Evolutionary conservation across 2,113 vertebrate genomes (phyloP).

Genomic region (human (Homo sapiens)): DNA sequence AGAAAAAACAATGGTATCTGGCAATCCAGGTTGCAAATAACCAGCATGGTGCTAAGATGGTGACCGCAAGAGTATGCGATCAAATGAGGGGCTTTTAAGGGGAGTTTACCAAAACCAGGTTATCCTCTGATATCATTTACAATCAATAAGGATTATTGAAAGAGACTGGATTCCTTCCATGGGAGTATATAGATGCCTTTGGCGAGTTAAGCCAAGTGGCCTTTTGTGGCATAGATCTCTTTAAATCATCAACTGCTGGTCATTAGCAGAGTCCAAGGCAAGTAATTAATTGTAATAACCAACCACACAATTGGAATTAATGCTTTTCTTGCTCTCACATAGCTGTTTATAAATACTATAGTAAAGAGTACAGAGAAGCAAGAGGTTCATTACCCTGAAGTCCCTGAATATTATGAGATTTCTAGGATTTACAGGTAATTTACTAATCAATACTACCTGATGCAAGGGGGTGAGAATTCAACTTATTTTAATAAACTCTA

Average conservation of each 20-base stretch:
- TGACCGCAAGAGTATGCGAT: neutral
- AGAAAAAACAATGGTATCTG: neutral
- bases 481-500: slow-evolving; percentile 32
- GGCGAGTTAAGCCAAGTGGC: neutral
- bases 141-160: neutral
- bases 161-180: neutral
- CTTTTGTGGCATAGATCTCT: slow-evolving; percentile 12
- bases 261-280: slow-evolving; percentile 19
- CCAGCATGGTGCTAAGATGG: neutral
- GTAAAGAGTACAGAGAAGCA: neutral
- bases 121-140: neutral
- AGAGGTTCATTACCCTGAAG: neutral
- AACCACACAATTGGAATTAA: neutral
- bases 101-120: neutral
- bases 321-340: neutral
- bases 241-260: slow-evolving; percentile 11
- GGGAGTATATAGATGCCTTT: neutral
- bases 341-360: neutral
- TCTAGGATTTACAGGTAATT: neutral
- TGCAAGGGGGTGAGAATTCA: neutral
- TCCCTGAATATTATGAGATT: neutral
- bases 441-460: neutral
- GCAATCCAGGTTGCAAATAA: neutral
- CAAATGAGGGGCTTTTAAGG: neutral
- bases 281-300: neutral